Percentiles rank a stretch among this genome's conserved stretches.
These are phyloP conservation scores for Myotis lucifugus DNA, from an alignment of 2,113 vertebrate species.

Conservation along the genomic window DNA sequence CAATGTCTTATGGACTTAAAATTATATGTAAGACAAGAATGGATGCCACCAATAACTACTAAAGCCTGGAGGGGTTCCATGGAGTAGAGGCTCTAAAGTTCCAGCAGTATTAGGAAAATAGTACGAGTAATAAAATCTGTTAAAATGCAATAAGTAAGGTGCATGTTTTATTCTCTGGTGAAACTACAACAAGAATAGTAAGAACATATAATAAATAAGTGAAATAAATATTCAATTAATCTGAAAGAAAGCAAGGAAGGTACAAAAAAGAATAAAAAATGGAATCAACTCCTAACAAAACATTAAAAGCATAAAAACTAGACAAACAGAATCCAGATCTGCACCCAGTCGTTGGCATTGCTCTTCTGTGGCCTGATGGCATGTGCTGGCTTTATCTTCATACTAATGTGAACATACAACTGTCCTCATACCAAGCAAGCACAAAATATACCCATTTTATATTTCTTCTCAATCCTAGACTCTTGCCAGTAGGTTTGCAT, in stretches of 20 bases:
- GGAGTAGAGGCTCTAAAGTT: background rate
- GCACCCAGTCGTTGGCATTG: accelerated
- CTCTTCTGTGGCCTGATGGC: background rate
- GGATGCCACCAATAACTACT: background rate
- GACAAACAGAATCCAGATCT: background rate
- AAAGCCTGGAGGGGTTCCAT: background rate
- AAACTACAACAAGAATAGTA: background rate
- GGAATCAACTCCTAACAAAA: background rate
- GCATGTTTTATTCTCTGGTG: background rate
- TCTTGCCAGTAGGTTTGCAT: background rate
- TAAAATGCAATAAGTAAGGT: background rate
- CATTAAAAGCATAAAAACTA: background rate
- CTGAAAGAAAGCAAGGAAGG: background rate
- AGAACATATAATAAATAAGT: background rate
- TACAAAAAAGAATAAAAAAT: background rate
- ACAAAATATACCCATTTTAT: background rate
- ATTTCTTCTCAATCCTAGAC: background rate
- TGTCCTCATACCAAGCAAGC: background rate
- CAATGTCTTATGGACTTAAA: background rate
- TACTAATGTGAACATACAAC: too few relatives aligned
- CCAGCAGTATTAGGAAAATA: background rate
- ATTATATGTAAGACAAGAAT: background rate
- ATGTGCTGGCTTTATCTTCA: background rate
- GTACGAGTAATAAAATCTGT: background rate
- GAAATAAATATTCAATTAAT: background rate